Percentiles rank a stretch among this genome's conserved stretches.
Conservation (phyloP, 2,888 invertebrate species). For the Spilosoma lubricipeda region DNA sequence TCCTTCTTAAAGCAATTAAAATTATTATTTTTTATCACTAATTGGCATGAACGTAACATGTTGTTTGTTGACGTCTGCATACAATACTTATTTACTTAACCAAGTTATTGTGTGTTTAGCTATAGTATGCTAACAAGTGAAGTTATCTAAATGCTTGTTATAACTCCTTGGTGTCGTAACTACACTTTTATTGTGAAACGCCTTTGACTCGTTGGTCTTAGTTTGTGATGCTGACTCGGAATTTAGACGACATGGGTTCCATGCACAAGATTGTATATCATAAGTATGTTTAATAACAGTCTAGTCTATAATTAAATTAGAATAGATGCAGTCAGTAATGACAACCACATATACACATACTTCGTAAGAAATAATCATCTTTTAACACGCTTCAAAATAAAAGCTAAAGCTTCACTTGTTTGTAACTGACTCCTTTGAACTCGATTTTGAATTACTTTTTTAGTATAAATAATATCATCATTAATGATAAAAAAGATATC, state of each 20-base stretch:
- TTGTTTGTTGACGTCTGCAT: not conserved
- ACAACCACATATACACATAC: too few relatives aligned
- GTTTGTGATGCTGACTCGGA: not conserved
- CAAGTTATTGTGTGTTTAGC: slow-evolving; percentile 1
- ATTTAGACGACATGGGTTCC: not conserved
- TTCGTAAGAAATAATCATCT: too few relatives aligned
- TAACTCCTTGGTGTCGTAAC: not conserved
- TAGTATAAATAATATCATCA: too few relatives aligned
- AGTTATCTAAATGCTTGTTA: not conserved
- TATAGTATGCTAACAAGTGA: not conserved
- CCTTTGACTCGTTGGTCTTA: not conserved
- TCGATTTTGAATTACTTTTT: too few relatives aligned
- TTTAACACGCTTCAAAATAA: too few relatives aligned
- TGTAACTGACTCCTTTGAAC: too few relatives aligned
- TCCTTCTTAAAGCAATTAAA: not conserved
- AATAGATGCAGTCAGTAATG: too few relatives aligned
- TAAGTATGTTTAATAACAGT: too few relatives aligned
- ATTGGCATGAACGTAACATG: not conserved
- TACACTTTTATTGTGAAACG: not conserved
- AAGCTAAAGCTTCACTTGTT: too few relatives aligned
- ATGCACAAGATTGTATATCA: not conserved
- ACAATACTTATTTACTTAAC: not conserved
- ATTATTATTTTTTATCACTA: not conserved
- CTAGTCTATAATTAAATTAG: too few relatives aligned
- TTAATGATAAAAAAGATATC: too few relatives aligned